These are phyloP conservation scores for Uromys caudimaculatus DNA, from an alignment of 2,797 vertebrate species.

Conservation along the genomic window DNA sequence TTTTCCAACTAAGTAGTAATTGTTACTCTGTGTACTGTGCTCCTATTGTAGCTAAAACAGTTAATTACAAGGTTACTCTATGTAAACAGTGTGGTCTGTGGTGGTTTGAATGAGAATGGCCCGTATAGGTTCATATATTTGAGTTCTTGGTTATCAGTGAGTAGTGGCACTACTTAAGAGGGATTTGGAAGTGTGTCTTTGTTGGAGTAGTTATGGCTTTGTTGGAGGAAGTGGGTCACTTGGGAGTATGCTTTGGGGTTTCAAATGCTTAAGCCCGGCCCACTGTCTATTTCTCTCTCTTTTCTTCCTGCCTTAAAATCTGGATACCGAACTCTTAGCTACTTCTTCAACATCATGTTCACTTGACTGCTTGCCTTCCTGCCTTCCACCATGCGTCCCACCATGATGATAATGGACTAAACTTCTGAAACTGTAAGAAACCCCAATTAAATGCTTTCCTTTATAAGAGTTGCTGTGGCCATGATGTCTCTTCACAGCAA, in stretches of 20 bases:
- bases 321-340: not conserved
- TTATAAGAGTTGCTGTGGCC: not conserved
- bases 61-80: not conserved
- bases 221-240: not conserved
- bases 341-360: not conserved
- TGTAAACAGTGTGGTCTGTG: not conserved
- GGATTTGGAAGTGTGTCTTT: not conserved
- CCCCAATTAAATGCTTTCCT: not conserved
- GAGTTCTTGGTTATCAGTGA: not conserved
- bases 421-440: not conserved
- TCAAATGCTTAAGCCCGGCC: not conserved
- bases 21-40: not conserved
- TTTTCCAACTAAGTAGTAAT: not conserved
- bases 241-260: not conserved
- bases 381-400: not conserved
- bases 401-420: not conserved
- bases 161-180: not conserved
- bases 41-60: not conserved
- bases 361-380: not conserved
- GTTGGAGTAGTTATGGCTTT: not conserved
- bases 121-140: not conserved
- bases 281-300: not conserved
- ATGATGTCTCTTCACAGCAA: not conserved
- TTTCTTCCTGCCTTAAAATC: not conserved
- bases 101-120: not conserved